Base-by-base conservation (phyloP, 2,888 invertebrate species). In the Macropis europaea region DNA sequence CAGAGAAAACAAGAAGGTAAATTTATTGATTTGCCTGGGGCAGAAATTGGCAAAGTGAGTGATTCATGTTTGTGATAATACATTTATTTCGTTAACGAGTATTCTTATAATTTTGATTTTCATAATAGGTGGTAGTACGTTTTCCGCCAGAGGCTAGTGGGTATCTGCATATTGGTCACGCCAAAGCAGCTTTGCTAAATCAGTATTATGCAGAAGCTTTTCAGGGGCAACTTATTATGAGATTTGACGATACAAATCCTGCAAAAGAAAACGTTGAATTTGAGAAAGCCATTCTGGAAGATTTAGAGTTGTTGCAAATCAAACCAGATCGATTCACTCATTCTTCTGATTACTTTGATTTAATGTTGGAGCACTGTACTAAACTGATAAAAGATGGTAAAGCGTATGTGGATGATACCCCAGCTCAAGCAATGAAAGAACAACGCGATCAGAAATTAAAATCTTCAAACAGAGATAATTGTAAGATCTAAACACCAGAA, bases 141-240 rank as follows among this genome's bases (percentile, higher is more conserved):
- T 99, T 99, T 89, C 99, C 99, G n/a, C 99, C 99, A 36, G 99
- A 99, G 92, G 99, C 99, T 32, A 99, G 99, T 82, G 99, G 96
- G 17, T 97, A 95, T 90, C 92, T 99, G 19, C 99, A 99, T 89
- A 97, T 99, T 88, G 99, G 99, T 0, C 99, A 99, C 90, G 99
- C 99, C 0, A 99, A 99, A 90, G 99, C 99, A 5, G 99, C 99
- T 15, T 92, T 99, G 0, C 92, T 99, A 11, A 99, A 99, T 91
- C 99, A 99, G 89, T 97, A 99, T 91, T 99, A 99, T 87, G 97
- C 98, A 79, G 93, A 95, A 84, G 93, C 94, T 0, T 99, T 98
- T 90, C 91, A 99, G 85, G 99, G 99, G 0, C 96, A 95, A 88
- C 93, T 99, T 0, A 96, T 99, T 72, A 97, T 99, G 98, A 93